Conservation (phyloP, 2,113 vertebrate genomes). For the Plectropomus leopardus region DNA sequence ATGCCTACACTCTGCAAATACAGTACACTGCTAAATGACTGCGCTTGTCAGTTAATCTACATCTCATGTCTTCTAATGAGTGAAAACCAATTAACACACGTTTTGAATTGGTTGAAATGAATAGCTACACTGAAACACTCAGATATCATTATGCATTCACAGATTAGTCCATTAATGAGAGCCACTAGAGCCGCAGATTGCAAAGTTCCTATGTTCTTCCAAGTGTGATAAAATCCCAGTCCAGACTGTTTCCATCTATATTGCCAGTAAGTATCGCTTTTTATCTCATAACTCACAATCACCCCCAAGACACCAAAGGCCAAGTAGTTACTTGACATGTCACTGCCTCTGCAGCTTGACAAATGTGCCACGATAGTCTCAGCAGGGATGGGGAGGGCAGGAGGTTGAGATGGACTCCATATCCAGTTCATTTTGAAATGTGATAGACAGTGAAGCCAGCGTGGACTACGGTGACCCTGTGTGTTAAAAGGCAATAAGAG, state of each 20-base stretch:
- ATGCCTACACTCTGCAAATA: background rate
- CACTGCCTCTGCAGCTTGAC: constrained; percentile 65
- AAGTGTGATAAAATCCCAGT: constrained; percentile 37
- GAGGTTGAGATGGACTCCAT: constrained; percentile 69
- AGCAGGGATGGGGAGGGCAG: constrained; percentile 47
- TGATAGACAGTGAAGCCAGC: constrained; percentile 67
- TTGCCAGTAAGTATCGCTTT: constrained; percentile 51
- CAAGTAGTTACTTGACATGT: constrained; percentile 73
- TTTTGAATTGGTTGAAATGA: constrained; percentile 37
- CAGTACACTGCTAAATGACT: background rate
- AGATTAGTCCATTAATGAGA: constrained; percentile 34
- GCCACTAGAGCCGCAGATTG: constrained; percentile 18
- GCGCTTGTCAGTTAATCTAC: constrained; percentile 25
- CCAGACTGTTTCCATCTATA: constrained; percentile 33
- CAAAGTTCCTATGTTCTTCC: constrained; percentile 6
- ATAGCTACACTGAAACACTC: constrained; percentile 26
- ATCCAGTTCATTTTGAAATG: constrained; percentile 78
- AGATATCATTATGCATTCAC: constrained; percentile 31
- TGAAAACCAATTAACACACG: constrained; percentile 32
- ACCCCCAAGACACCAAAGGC: constrained; percentile 68
- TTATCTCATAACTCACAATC: constrained; percentile 79
- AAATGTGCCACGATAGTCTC: constrained; percentile 70
- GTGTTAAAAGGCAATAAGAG: constrained; percentile 72
- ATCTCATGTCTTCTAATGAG: constrained; percentile 40
- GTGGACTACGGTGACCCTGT: constrained; percentile 62